A percentile compares a stretch with the other conserved stretches of the same genome.
These are phyloP conservation scores for Porites rus DNA, from an alignment of 92 coral and sea anemone genomes.

Conservation along the genomic window DNA sequence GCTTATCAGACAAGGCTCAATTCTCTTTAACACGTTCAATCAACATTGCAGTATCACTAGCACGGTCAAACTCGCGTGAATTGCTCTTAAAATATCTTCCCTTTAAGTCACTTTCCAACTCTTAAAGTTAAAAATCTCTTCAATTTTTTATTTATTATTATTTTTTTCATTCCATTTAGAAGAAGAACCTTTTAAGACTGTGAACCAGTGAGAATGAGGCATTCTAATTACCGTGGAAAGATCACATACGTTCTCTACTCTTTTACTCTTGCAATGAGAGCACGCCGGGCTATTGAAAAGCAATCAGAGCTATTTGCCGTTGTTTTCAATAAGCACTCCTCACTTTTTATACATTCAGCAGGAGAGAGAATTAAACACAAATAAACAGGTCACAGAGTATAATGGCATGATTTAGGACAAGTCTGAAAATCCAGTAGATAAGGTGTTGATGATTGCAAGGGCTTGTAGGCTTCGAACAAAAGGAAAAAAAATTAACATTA, in stretches of 20 bases:
- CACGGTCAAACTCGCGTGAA: constrained; percentile 7
- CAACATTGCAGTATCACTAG: background rate
- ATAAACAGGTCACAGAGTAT: constrained; percentile 45
- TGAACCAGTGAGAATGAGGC: too few species aligned
- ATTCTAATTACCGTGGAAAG: constrained; percentile 36
- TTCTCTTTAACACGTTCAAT: background rate
- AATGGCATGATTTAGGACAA: constrained; percentile 57
- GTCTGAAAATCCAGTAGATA: constrained; percentile 36
- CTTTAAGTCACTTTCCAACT: background rate
- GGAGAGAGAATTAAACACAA: constrained; percentile 53
- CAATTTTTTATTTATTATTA: background rate
- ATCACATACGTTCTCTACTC: constrained; percentile 11
- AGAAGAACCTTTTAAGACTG: background rate
- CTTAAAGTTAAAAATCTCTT: background rate
- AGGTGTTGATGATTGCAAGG: constrained; percentile 56
- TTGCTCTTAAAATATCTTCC: background rate
- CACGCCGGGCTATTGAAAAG: constrained; percentile 53
- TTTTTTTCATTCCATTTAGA: background rate
- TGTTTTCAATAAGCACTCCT: constrained; percentile 42
- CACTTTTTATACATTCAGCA: constrained; percentile 44
- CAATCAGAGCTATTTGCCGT: constrained; percentile 64
- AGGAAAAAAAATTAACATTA: constrained; percentile 8
- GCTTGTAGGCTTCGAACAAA: constrained; percentile 23
- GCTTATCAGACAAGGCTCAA: constrained; percentile 10
- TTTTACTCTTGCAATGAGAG: background rate